Conservation (phyloP, 1,140 invertebrate species). For the Ganaspis sp. region DNA sequence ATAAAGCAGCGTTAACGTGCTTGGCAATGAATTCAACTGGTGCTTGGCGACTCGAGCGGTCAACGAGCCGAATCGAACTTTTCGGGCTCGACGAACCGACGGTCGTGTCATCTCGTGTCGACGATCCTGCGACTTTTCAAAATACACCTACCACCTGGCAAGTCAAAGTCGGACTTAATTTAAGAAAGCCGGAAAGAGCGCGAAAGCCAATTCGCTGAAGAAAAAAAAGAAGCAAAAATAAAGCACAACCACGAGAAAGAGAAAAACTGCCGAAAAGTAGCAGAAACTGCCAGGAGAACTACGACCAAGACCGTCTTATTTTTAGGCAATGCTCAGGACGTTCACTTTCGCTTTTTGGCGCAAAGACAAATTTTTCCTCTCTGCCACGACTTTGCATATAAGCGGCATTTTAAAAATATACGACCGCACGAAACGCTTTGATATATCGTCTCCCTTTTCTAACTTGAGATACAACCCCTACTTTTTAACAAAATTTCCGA, state of each 20-base stretch:
- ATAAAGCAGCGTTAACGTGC: conserved; percentile 23
- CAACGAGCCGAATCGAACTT: conserved; percentile 28
- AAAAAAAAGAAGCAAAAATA: conserved; percentile 28
- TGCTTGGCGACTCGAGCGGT: conserved; percentile 18
- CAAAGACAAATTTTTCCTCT: conserved; percentile 61
- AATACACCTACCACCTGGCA: conserved; percentile 26
- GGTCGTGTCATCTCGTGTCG: conserved; percentile 22
- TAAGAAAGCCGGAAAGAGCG: conserved; percentile 11
- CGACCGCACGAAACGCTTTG: conserved; percentile 41
- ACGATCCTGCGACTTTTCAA: conserved; percentile 7
- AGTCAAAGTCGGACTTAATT: conserved; percentile 11
- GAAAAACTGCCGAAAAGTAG: conserved; percentile 18
- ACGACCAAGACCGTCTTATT: conserved; percentile 49
- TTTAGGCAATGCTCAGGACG: conserved; percentile 62
- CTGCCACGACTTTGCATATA: conserved; percentile 39
- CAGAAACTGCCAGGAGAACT: not conserved
- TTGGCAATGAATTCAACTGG: conserved; percentile 22
- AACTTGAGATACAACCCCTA: not conserved
- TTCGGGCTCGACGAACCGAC: conserved; percentile 21
- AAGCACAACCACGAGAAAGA: not conserved
- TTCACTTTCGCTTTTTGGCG: conserved; percentile 64
- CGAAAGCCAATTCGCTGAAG: not conserved
- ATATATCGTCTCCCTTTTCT: conserved; percentile 47
- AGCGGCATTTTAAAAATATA: conserved; percentile 56
- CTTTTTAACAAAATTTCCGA: not conserved